These are phyloP conservation scores for Furcula furcula DNA, from an alignment of 2,888 invertebrate species.

Conservation along the genomic window DNA sequence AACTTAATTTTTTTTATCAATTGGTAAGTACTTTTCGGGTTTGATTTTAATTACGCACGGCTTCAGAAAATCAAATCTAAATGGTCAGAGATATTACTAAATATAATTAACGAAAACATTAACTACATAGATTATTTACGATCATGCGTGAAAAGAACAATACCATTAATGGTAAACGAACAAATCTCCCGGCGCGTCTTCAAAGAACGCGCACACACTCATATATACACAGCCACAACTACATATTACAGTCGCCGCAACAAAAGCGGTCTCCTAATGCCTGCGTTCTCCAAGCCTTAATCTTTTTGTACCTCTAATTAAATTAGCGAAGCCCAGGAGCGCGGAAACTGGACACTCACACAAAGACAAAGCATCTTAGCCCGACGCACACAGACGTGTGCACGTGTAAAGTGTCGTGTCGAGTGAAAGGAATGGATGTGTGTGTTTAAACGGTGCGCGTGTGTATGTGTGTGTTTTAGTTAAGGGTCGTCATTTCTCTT, in stretches of 20 bases:
- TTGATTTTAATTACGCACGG: too few species aligned
- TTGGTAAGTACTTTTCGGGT: too few species aligned
- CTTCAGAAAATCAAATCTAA: too few species aligned
- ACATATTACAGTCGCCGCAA: slow-evolving; percentile 48
- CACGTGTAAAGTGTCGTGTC: slow-evolving; percentile 32
- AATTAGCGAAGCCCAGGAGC: slow-evolving; percentile 80
- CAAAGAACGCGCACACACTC: slow-evolving; percentile 6
- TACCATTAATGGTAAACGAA: slow-evolving; percentile 15
- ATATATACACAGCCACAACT: slow-evolving; percentile 14
- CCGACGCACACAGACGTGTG: slow-evolving; percentile 39
- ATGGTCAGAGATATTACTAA: too few species aligned
- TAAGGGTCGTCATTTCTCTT: slow-evolving; percentile 83
- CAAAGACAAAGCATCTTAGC: slow-evolving; percentile 33
- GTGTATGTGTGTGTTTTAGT: slow-evolving; percentile 79
- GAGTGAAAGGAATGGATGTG: slow-evolving; percentile 45
- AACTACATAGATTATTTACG: too few species aligned
- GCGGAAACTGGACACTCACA: slow-evolving; percentile 79
- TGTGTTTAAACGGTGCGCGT: slow-evolving; percentile 61
- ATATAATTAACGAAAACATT: too few species aligned
- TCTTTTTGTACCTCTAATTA: slow-evolving; percentile 82
- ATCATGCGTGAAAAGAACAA: slow-evolving; percentile 20
- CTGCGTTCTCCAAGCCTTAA: slow-evolving; percentile 73
- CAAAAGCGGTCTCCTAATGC: slow-evolving; percentile 74
- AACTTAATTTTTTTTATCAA: too few species aligned
- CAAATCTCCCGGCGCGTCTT: slow-evolving; percentile 9